Conservation (phyloP, 2,113 vertebrate genomes). For the Ceyx melanurus region DNA sequence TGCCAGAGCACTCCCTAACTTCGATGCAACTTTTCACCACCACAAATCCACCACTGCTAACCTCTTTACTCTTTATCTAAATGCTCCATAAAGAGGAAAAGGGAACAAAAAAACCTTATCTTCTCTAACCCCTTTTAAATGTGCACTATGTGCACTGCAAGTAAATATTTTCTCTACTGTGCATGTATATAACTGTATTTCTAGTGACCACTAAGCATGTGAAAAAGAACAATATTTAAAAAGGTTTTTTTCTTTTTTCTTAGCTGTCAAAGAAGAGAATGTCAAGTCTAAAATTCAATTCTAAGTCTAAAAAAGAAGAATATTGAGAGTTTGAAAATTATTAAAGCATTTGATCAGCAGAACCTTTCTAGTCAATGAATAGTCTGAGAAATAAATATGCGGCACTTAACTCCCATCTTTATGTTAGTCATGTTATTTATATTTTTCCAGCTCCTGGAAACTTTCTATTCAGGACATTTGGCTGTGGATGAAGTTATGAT, state of each 20-base stretch:
- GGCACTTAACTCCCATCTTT: neutral
- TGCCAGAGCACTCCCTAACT: neutral
- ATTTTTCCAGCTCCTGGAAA: neutral
- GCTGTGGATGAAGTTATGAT: neutral
- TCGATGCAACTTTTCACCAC: neutral
- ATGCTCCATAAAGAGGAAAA: neutral
- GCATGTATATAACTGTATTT: neutral
- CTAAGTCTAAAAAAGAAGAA: neutral
- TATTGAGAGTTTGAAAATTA: neutral
- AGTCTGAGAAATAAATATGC: neutral
- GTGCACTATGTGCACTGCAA: neutral
- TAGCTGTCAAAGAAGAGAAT: neutral
- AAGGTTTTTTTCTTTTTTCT: neutral
- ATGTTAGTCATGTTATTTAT: neutral
- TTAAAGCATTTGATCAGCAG: neutral
- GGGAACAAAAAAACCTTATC: neutral
- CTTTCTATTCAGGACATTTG: neutral
- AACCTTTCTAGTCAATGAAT: neutral
- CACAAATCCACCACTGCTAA: neutral
- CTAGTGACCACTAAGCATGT: neutral
- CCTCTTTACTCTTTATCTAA: neutral
- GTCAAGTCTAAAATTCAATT: neutral
- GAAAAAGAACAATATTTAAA: neutral
- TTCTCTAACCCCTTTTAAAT: neutral
- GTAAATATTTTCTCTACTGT: neutral